These are phyloP conservation scores for Thamnophis sirtalis DNA, from an alignment of 2,113 vertebrate species.

Conservation along the genomic window DNA sequence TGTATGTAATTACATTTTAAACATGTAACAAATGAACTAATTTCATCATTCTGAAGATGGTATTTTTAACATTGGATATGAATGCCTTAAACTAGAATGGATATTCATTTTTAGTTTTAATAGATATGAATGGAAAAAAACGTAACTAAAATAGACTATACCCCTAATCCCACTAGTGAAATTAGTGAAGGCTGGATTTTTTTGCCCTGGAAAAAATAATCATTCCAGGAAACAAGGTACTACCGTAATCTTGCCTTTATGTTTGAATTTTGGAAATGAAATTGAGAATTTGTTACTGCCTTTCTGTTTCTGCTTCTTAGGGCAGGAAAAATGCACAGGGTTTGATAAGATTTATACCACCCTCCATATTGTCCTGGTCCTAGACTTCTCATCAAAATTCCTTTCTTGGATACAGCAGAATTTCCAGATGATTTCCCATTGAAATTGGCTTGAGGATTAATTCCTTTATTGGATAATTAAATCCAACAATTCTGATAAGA, in stretches of 20 bases:
- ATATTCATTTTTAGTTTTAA: not conserved
- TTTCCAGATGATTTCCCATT: not conserved
- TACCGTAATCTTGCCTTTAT: not conserved
- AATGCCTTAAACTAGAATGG: not conserved
- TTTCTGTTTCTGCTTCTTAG: not conserved
- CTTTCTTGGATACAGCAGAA: not conserved
- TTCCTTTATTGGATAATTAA: not conserved
- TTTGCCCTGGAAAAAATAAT: not conserved
- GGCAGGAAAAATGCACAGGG: not conserved
- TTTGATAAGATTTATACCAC: not conserved
- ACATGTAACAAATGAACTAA: not conserved
- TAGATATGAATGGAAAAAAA: not conserved
- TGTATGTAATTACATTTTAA: not conserved
- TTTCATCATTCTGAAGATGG: not conserved
- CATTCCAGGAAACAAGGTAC: not conserved
- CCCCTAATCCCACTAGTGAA: not conserved
- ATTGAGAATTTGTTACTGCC: not conserved
- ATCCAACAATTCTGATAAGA: slow-evolving; percentile 19
- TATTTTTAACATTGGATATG: not conserved
- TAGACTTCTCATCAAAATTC: not conserved
- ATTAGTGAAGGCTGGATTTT: not conserved
- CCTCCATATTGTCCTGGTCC: not conserved
- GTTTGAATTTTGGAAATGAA: not conserved
- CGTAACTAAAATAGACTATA: not conserved
- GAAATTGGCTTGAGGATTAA: not conserved